A percentile compares a stretch with the other conserved stretches of the same genome.
phyloP scores from a whole-genome alignment of 92 coral and sea anemone species.

The Phenganax marumi region DNA sequence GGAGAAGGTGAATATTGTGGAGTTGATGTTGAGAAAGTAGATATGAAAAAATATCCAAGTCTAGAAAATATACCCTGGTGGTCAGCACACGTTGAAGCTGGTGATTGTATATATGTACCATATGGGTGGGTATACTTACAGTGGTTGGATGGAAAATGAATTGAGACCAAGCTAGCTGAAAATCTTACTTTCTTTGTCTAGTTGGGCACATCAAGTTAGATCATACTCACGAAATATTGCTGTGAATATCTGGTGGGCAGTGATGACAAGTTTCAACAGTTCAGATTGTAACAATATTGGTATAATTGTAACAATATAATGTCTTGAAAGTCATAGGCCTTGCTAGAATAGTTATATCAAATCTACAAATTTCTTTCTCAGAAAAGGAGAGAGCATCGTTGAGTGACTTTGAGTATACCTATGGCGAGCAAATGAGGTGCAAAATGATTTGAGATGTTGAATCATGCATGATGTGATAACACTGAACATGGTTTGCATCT shows the following conservation, averaged over 20 bases:
- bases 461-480: background rate
- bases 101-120: slow-evolving; percentile 89
- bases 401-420: slow-evolving; percentile 71
- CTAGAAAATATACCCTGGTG: slow-evolving; percentile 83
- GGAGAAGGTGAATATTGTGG: slow-evolving; percentile 89
- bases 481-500: background rate
- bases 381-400: slow-evolving; percentile 40
- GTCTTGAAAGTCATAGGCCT: background rate
- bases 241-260: slow-evolving; percentile 97
- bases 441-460: background rate
- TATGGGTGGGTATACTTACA: slow-evolving; percentile 68
- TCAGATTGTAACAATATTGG: slow-evolving; percentile 68
- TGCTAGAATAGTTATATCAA: background rate
- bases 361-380: slow-evolving; percentile 21
- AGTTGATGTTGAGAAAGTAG: slow-evolving; percentile 84
- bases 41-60: slow-evolving; percentile 76
- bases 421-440: slow-evolving; percentile 82
- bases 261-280: slow-evolving; percentile 61
- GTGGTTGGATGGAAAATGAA: background rate
- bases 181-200: slow-evolving; percentile 9
- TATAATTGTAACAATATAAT: background rate
- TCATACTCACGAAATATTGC: slow-evolving; percentile 82
- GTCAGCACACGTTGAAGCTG: slow-evolving; percentile 73
- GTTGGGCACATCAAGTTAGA: slow-evolving; percentile 94
- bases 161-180: background rate